These are phyloP conservation scores for Amphilophus citrinellus DNA, from an alignment of 2,113 vertebrate genomes.

Conservation along the genomic window DNA sequence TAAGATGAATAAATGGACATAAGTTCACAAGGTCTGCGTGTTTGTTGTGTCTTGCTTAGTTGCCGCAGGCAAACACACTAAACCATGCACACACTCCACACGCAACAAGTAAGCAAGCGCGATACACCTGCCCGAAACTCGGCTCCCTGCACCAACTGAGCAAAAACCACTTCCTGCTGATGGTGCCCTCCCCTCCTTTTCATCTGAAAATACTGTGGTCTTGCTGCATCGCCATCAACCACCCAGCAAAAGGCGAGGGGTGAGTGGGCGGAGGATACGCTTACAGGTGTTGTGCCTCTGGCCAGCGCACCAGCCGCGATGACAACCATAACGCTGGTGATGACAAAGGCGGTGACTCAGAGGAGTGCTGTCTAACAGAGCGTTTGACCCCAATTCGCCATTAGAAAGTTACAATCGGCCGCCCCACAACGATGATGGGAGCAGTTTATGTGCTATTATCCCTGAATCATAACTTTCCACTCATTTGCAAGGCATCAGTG, in stretches of 20 bases:
- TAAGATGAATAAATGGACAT: slow-evolving; percentile 70
- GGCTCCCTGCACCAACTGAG: slow-evolving; percentile 9
- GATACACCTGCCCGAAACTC: slow-evolving; percentile 69
- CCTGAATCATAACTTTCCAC: slow-evolving; percentile 64
- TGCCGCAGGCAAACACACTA: background rate
- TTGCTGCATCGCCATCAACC: slow-evolving; percentile 52
- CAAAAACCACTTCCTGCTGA: slow-evolving; percentile 71
- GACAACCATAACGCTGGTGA: slow-evolving; percentile 59
- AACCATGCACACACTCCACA: slow-evolving; percentile 9
- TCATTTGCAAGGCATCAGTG: slow-evolving; percentile 32
- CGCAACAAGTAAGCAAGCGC: background rate
- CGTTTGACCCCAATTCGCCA: slow-evolving; percentile 48
- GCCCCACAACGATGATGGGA: slow-evolving; percentile 26
- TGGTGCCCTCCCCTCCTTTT: slow-evolving; percentile 62
- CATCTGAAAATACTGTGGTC: slow-evolving; percentile 70
- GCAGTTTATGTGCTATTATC: slow-evolving; percentile 55
- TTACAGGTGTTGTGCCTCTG: slow-evolving; percentile 78
- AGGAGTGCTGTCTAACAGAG: slow-evolving; percentile 26
- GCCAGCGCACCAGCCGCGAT: slow-evolving; percentile 41
- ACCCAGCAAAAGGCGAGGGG: slow-evolving; percentile 19
- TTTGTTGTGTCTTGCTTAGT: slow-evolving; percentile 31
- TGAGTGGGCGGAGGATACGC: slow-evolving; percentile 11
- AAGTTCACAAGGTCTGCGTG: slow-evolving; percentile 55
- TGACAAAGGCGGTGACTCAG: slow-evolving; percentile 58
- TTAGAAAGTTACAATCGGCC: slow-evolving; percentile 25